Evolutionary conservation across 2,888 invertebrate genomes (phyloP).

Genomic region (Machimus atricapillus): DNA sequence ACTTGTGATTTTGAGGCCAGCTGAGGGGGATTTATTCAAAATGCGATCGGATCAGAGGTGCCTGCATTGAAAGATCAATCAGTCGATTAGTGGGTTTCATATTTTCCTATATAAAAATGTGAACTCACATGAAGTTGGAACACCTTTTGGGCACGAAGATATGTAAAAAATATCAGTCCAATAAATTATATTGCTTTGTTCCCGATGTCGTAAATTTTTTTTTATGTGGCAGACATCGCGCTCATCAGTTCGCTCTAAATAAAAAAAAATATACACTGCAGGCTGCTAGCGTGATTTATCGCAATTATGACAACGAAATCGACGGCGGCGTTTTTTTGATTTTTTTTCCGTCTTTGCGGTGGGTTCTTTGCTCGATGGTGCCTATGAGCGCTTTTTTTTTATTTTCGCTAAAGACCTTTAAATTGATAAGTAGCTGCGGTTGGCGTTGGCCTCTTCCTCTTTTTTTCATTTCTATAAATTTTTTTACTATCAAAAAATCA

Average conservation of each 20-base stretch:
- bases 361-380: background rate
- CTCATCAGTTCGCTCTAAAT: background rate
- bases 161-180: background rate
- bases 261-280: background rate
- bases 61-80: constrained; percentile 13
- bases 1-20: background rate
- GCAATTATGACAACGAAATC: constrained; percentile 6
- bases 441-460: background rate
- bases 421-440: background rate
- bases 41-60: background rate
- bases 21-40: background rate
- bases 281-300: constrained; percentile 10
- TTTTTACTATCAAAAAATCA: background rate
- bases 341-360: background rate
- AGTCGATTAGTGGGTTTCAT: background rate
- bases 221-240: background rate
- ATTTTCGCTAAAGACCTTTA: background rate
- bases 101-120: background rate
- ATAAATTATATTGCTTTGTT: background rate
- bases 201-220: background rate
- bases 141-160: background rate
- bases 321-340: background rate
- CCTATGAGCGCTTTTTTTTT: background rate
- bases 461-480: background rate
- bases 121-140: background rate